Conservation (phyloP, 2,797 vertebrate genomes). For the Phaenicophaeus curvirostris region DNA sequence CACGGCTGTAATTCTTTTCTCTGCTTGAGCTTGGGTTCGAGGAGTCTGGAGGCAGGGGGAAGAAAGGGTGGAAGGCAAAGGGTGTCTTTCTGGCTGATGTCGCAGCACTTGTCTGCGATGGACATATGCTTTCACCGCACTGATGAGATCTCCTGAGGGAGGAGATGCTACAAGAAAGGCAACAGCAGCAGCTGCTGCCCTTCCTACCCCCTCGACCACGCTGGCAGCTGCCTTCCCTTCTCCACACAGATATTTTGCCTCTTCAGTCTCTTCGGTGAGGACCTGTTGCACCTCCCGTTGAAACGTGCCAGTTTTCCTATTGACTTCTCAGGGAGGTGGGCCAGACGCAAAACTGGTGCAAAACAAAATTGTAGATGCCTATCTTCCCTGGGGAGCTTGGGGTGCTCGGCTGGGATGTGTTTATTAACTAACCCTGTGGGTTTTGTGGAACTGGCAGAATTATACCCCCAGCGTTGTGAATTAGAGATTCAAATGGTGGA, state of each 20-base stretch:
- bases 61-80: slow-evolving; percentile 18
- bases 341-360: not conserved
- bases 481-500: not conserved
- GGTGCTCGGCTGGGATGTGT: not conserved
- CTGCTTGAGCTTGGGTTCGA: not conserved
- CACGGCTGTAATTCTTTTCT: not conserved
- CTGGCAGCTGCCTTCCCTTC: not conserved
- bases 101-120: slow-evolving; percentile 6
- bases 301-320: slow-evolving; percentile 34
- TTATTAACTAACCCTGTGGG: not conserved
- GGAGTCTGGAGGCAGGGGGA: not conserved
- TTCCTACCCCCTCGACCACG: not conserved
- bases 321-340: not conserved
- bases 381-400: slow-evolving; percentile 28
- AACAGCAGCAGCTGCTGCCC: slow-evolving; percentile 66
- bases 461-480: not conserved
- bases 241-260: not conserved
- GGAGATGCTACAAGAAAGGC: not conserved
- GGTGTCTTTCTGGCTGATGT: not conserved
- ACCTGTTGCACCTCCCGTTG: not conserved
- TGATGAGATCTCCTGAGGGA: not conserved
- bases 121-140: slow-evolving; percentile 52
- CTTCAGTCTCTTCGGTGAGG: not conserved
- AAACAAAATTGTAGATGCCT: slow-evolving; percentile 33
- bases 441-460: slow-evolving; percentile 8